These are phyloP conservation scores for Oreochromis aureus DNA, from an alignment of 2,113 vertebrate genomes.

Conservation along the genomic window DNA sequence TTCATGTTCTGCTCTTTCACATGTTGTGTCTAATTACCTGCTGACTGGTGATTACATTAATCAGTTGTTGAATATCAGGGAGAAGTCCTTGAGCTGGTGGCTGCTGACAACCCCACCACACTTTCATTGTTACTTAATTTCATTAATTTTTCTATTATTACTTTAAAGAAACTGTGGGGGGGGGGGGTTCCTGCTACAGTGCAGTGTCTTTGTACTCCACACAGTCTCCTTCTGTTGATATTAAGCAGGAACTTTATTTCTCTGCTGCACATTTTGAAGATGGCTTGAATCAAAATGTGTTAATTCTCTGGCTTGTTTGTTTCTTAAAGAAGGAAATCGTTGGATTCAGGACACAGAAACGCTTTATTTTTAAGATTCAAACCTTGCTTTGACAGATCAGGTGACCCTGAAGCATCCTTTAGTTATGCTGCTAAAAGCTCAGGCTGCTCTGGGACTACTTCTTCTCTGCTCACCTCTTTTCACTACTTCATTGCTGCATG, in stretches of 20 bases:
- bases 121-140: neutral
- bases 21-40: neutral
- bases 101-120: neutral
- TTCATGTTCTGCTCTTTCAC: neutral
- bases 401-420: neutral
- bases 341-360: neutral
- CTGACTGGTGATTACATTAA: neutral
- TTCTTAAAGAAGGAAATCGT: neutral
- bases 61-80: neutral
- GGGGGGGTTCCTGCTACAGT: neutral
- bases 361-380: neutral
- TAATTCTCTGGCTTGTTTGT: neutral
- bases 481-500: neutral
- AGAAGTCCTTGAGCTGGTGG: neutral
- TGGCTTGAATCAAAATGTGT: neutral
- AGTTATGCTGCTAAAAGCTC: neutral
- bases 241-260: neutral
- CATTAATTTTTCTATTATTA: neutral
- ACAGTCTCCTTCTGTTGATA: neutral
- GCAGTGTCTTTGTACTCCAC: neutral
- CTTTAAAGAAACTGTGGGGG: neutral
- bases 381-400: neutral
- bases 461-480: neutral
- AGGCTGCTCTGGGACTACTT: neutral
- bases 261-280: neutral